Conservation (phyloP, 2,113 vertebrate genomes). For the Hoplias malabaricus region DNA sequence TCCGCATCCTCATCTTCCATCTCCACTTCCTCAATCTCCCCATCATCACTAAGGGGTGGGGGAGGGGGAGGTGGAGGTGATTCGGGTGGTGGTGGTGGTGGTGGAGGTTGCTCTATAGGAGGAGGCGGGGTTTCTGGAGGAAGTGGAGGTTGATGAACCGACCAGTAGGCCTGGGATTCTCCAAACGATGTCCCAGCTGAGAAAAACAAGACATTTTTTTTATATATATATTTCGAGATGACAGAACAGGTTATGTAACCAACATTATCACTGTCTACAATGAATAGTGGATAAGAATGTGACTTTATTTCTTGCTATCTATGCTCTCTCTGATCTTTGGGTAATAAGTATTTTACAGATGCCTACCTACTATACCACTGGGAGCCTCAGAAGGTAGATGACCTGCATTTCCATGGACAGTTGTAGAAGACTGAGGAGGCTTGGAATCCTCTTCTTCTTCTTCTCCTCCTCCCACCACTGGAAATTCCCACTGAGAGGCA, state of each 20-base stretch:
- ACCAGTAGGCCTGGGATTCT: conserved; percentile 78
- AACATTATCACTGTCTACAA: neutral
- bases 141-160: conserved; percentile 67
- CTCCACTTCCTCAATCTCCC: conserved; percentile 94
- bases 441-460: conserved; percentile 74
- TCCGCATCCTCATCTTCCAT: conserved; percentile 96
- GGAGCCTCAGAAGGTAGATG: conserved; percentile 27
- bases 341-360: neutral
- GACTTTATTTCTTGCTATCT: neutral
- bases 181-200: conserved; percentile 52
- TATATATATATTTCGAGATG: too few relatives aligned
- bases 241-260: too few relatives aligned
- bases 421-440: conserved; percentile 64
- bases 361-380: conserved; percentile 33
- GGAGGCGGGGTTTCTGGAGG: conserved; percentile 85
- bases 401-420: conserved; percentile 61
- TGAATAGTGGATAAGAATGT: neutral
- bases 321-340: neutral
- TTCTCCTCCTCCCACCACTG: conserved; percentile 86
- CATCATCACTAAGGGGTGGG: conserved; percentile 83
- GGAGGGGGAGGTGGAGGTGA: conserved; percentile 77
- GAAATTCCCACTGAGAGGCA: conserved; percentile 97
- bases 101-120: conserved; percentile 75
- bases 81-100: conserved; percentile 79
- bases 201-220: too few relatives aligned